Base-by-base conservation (phyloP, 1,140 invertebrate species). In the Psix sp. region DNA sequence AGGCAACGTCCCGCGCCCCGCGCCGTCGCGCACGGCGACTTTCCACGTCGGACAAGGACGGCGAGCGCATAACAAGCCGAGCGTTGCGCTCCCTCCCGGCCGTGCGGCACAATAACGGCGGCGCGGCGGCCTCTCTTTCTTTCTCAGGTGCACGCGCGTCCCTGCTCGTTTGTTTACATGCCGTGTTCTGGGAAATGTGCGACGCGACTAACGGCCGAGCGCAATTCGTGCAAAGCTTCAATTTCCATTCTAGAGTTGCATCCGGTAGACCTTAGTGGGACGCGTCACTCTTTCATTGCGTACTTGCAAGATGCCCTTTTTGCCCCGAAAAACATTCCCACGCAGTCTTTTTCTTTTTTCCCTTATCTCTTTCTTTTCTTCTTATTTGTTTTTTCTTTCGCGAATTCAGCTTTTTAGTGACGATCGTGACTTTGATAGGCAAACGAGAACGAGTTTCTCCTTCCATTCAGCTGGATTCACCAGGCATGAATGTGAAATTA, bases 151-250 rank as follows among this genome's bases (percentile, higher is more conserved):
- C 9, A 29, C 31, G 40, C 35, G 54, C 45, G 48, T 40, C n/a
- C 4, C 29, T 15, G 78, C 77, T 80, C 80, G 82, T 83, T 84
- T 85, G 84, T 85, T 85, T 84, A 84, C 81, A 84, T 46, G 80
- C 77, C 74, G 79, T 74, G 73, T 84, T 85, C 83, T 84, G 78
- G 78, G 84, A 84, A 85, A 82, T 82, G 79, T 77, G 78, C 74
- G 79, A 82, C 73, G 76, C 82, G 81, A 78, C 79, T 84, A 84
- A 84, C 84, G 83, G 84, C 81, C 79, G 78, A 76, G 57, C 52
- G 68, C 49, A 62, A 71, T 74, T 62, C 72, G 72, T 59, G 77
- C 74, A 68, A 72, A 67, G 67, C 78, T 70, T 78, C 77, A 78
- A 84, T 83, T 85, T 77, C 82, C 81, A 83, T 82, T 85, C 82